These are phyloP conservation scores for Teleiodes luculella DNA, from an alignment of 2,888 invertebrate species.

Conservation along the genomic window DNA sequence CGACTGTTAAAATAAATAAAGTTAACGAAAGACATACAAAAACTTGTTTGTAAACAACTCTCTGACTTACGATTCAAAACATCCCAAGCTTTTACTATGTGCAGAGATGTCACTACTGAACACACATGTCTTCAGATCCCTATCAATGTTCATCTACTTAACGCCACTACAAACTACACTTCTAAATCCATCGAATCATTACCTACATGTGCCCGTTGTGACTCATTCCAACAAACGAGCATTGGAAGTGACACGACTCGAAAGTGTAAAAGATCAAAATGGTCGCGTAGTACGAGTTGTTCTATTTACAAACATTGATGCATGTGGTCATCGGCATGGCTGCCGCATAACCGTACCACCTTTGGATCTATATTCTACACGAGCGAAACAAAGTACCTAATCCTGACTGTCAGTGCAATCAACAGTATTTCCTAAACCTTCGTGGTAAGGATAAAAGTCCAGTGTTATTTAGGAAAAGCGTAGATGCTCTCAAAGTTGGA, in stretches of 20 bases:
- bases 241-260: conserved; percentile 41
- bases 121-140: conserved; percentile 36
- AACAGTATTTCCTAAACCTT: conserved; percentile 36
- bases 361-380: conserved; percentile 61
- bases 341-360: conserved; percentile 72
- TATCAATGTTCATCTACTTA: conserved; percentile 22
- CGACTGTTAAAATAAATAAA: conserved; percentile 26
- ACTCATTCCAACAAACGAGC: conserved; percentile 36
- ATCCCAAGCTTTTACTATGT: conserved; percentile 41
- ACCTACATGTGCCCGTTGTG: conserved; percentile 27
- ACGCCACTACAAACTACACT: conserved; percentile 27
- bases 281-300: conserved; percentile 52
- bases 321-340: conserved; percentile 78
- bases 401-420: conserved; percentile 25
- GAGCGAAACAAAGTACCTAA: conserved; percentile 53
- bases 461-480: conserved; percentile 32
- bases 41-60: conserved; percentile 66
- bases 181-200: conserved; percentile 37
- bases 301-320: conserved; percentile 79
- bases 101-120: conserved; percentile 52
- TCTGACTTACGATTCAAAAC: conserved; percentile 37
- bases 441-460: conserved; percentile 45
- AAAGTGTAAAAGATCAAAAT: conserved; percentile 48
- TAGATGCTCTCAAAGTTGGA: conserved; percentile 60
- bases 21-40: conserved; percentile 22